phyloP scores from a whole-genome alignment of 2,888 invertebrate species.

The Byasa hedistus region DNA sequence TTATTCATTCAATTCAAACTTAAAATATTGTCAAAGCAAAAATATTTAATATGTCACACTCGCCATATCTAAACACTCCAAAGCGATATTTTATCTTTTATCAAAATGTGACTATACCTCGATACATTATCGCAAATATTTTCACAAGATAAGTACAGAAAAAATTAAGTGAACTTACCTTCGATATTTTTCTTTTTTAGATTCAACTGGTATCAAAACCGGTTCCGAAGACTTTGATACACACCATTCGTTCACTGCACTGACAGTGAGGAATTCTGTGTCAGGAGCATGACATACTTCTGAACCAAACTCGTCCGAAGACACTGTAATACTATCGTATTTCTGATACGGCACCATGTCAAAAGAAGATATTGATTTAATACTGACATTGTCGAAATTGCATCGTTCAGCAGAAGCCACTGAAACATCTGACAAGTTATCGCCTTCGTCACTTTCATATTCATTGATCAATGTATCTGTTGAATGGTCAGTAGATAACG shows the following conservation, averaged over 20 bases:
- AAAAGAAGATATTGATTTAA: constrained; percentile 73
- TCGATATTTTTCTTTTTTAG: constrained; percentile 77
- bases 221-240: constrained; percentile 68
- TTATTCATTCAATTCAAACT: too few species aligned
- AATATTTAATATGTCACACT: constrained; percentile 41
- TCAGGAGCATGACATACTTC: constrained; percentile 74
- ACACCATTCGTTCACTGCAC: constrained; percentile 78
- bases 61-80: constrained; percentile 52
- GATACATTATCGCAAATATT: constrained; percentile 65
- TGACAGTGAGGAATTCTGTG: constrained; percentile 72
- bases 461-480: constrained; percentile 74
- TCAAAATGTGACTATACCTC: constrained; percentile 58
- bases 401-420: constrained; percentile 63
- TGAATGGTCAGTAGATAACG: constrained; percentile 69
- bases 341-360: constrained; percentile 76
- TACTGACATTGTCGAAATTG: constrained; percentile 76
- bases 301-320: constrained; percentile 75
- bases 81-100: constrained; percentile 60
- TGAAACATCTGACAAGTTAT: constrained; percentile 58
- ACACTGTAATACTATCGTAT: constrained; percentile 75
- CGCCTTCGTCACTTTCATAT: constrained; percentile 64
- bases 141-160: constrained; percentile 45
- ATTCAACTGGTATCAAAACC: constrained; percentile 68
- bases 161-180: constrained; percentile 68
- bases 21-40: constrained; percentile 1